These are phyloP conservation scores for Phthorimaea operculella DNA, from an alignment of 1,140 invertebrate species.

Conservation along the genomic window DNA sequence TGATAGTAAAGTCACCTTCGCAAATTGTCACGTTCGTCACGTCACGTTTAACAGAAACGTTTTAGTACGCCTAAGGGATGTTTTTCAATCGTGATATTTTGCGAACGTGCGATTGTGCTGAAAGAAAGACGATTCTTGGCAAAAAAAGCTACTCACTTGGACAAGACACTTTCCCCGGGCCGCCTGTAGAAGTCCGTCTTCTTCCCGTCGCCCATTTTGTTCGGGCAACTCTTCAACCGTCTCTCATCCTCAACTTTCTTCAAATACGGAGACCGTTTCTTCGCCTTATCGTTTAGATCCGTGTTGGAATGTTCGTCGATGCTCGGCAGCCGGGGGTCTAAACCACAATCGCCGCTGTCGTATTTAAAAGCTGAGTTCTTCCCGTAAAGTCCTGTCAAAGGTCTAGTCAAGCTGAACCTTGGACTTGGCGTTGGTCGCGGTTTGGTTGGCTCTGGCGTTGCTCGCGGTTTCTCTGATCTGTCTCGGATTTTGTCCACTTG, in stretches of 20 bases:
- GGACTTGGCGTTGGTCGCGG: conserved; percentile 12
- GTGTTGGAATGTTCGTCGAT: conserved; percentile 50
- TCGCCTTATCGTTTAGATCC: conserved; percentile 26
- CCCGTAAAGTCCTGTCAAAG: conserved; percentile 12
- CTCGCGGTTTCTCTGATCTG: conserved; percentile 9
- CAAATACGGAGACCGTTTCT: conserved; percentile 18
- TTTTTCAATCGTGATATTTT: too few relatives aligned
- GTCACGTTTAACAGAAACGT: too few relatives aligned
- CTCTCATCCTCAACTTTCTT: conserved; percentile 30
- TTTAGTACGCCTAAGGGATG: too few relatives aligned
- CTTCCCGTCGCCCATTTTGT: conserved; percentile 24
- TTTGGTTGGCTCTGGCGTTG: conserved; percentile 5
- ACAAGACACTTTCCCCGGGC: conserved; percentile 31
- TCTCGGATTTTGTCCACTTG: conserved; percentile 3
- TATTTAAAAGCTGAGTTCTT: conserved; percentile 37
- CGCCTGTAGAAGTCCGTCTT: conserved; percentile 35
- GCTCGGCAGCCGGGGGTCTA: conserved; percentile 37
- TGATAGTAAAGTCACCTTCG: too few relatives aligned
- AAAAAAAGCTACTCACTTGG: conserved; percentile 25
- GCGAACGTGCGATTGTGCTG: too few relatives aligned
- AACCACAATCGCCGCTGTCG: conserved; percentile 40
- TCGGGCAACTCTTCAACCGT: conserved; percentile 33
- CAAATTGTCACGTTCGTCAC: too few relatives aligned
- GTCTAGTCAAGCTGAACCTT: conserved; percentile 12
- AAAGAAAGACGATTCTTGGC: too few relatives aligned